A percentile compares a stretch with the other conserved stretches of the same genome.
These are phyloP conservation scores for Iselma pallidipennis DNA, from an alignment of 2,888 invertebrate genomes.

Conservation along the genomic window DNA sequence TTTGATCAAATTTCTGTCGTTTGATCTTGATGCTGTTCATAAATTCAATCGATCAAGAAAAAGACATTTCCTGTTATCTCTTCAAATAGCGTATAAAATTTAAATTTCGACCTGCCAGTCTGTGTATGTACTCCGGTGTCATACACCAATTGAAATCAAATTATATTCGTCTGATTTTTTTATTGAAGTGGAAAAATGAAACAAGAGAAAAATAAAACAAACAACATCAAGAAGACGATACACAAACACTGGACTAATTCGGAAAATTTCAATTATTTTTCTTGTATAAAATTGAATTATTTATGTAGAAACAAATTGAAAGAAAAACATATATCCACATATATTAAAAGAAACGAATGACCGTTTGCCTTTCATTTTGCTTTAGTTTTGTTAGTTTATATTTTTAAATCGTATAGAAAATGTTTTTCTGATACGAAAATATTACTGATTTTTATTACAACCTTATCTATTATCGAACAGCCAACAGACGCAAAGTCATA, in stretches of 20 bases:
- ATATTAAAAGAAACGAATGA: no score
- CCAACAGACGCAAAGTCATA: not conserved
- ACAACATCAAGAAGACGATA: not conserved
- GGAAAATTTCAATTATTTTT: not conserved
- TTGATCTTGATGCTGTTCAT: conserved; percentile 32
- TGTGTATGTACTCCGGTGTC: not conserved
- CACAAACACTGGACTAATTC: not conserved
- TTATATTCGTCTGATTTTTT: no score
- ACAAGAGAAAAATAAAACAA: not conserved
- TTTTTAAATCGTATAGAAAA: no score
- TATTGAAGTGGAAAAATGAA: no score
- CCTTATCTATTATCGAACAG: not conserved
- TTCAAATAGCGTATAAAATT: not conserved
- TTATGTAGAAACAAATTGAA: not conserved
- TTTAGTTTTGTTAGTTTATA: no score
- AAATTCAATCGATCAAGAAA: conserved; percentile 16
- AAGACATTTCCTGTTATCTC: not conserved
- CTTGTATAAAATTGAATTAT: not conserved
- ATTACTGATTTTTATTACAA: not conserved
- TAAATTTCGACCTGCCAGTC: not conserved
- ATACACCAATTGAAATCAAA: not conserved
- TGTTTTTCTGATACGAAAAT: not conserved
- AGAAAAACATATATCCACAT: no score
- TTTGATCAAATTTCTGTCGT: conserved; percentile 35
- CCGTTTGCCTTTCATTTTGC: no score